Conservation (phyloP, 2,888 invertebrate genomes). For the Chaitophorus viminalis region DNA sequence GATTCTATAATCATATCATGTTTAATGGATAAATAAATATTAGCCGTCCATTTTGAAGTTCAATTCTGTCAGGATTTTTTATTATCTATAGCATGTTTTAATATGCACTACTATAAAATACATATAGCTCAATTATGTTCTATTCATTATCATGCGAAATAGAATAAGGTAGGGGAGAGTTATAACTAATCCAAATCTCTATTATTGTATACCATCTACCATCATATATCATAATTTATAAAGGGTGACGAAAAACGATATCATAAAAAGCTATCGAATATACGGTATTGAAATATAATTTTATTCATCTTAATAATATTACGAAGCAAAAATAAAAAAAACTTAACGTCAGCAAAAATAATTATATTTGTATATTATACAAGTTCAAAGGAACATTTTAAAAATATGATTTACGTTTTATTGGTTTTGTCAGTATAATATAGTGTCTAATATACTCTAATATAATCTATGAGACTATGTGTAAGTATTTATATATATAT, state of each 20-base stretch:
- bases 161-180: too few species aligned
- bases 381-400: constrained; percentile 35
- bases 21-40: too few species aligned
- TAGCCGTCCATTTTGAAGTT: too few species aligned
- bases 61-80: too few species aligned
- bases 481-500: too few species aligned
- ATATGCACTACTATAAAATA: not conserved
- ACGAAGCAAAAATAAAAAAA: too few species aligned
- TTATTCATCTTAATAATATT: constrained; percentile 29
- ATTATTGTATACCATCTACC: not conserved
- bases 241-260: not conserved
- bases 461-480: too few species aligned
- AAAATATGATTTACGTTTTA: constrained; percentile 15
- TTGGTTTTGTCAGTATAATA: constrained; percentile 15
- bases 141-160: not conserved
- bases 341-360: not conserved
- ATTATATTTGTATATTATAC: constrained; percentile 18
- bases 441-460: not conserved
- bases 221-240: too few species aligned
- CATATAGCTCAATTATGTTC: not conserved
- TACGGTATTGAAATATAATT: constrained; percentile 7
- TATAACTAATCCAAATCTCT: not conserved
- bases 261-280: not conserved
- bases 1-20: too few species aligned
- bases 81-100: too few species aligned